Base-by-base conservation (phyloP, 2,113 vertebrate genomes). In the Orthonyx spaldingii region DNA sequence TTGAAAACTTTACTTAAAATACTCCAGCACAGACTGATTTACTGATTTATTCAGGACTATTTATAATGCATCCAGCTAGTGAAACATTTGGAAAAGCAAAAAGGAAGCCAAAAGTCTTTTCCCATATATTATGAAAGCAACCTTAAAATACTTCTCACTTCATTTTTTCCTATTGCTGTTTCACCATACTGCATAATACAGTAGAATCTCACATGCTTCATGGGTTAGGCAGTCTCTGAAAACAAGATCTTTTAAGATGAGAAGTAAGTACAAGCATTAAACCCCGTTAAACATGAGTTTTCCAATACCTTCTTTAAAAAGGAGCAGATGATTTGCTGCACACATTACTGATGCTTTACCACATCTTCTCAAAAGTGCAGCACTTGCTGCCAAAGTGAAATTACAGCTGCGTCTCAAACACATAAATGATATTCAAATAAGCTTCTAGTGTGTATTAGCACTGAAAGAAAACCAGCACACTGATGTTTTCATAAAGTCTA, bases 1-100 rank as follows among this genome's bases (percentile, higher is more conserved):
- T 97, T 96, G 93, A 93, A 94, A 96, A 94, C 60, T 96, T 89
- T 56, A 82, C 53, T 86, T 66, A 88, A 89, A 86, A 88, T 64
- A 79, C 27, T 71, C 60, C 30, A 66, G 46, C 83, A 77, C 42
- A 91, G 84, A 87, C 53, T 91, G 74, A 93, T 82, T 46, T 50
- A 76, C 46, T 85, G 66, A 96, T 95, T 91, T 89, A 95, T 95
- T 96, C 71, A 96, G 87, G 78, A 82, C 57, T 85, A 77, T 39
- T 88, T 88, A 76, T 53, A 93, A 94, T 27, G 64, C 66, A 94
- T 49, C 71, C 30, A 70, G 75, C 66, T 74, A 91, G 55, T n/a
- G 59, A 77, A 95, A 90, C 75, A 79, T 72, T 80, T 37, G 26
- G 52, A 86, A 94, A 93, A 90, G 68, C 44, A 83, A 77, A 94